Conservation (phyloP, 2,113 vertebrate species). For the Marcusenius ussheri region DNA sequence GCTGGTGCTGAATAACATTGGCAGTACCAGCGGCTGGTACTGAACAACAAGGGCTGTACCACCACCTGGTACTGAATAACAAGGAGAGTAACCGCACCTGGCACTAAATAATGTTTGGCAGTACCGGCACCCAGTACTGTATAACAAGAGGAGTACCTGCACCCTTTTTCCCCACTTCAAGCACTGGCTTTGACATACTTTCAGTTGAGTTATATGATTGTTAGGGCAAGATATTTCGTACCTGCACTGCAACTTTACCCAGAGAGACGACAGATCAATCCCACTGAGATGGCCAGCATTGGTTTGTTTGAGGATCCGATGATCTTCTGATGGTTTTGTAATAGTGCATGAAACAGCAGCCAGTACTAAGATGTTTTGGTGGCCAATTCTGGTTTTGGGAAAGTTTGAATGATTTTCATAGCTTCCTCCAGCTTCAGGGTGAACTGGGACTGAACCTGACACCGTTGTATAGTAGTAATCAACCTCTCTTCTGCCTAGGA, state of each 20-base stretch:
- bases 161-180: background rate
- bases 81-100: background rate
- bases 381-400: background rate
- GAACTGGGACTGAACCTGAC: background rate
- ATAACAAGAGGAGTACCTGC: background rate
- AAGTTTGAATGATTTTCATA: background rate
- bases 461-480: background rate
- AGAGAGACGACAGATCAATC: constrained; percentile 19
- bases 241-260: constrained; percentile 31
- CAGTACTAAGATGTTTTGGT: background rate
- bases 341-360: background rate
- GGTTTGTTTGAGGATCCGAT: background rate
- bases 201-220: constrained; percentile 12
- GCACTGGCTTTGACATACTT: background rate
- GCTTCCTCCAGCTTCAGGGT: background rate
- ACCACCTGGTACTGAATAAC: background rate
- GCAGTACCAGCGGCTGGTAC: background rate
- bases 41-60: background rate
- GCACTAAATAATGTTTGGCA: background rate
- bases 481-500: background rate
- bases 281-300: background rate
- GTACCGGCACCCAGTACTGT: background rate
- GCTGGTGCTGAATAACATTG: background rate
- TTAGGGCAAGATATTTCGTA: constrained; percentile 27
- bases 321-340: background rate